These are phyloP conservation scores for Trogon surrucura DNA, from an alignment of 2,113 vertebrate genomes.

Conservation along the genomic window DNA sequence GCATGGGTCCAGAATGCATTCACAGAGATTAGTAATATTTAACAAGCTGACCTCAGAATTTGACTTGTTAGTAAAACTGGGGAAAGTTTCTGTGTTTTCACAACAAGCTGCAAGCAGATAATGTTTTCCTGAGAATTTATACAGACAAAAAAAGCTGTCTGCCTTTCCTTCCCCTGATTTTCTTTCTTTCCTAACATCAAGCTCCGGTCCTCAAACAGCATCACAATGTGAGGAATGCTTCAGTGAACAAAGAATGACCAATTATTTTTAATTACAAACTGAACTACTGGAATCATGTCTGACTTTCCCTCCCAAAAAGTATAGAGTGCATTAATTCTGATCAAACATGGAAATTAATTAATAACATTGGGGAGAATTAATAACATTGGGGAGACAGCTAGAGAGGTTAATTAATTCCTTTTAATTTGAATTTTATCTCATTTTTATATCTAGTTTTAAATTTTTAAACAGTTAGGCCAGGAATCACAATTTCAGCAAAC, in stretches of 20 bases:
- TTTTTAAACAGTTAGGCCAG: background rate
- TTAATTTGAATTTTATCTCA: background rate
- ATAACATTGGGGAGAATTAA: background rate
- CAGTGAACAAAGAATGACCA: background rate
- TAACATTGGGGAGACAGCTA: fast-evolving
- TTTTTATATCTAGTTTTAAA: background rate
- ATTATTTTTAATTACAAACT: background rate
- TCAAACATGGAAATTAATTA: background rate
- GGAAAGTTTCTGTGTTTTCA: background rate
- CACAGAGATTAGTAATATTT: background rate
- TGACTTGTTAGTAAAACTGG: background rate
- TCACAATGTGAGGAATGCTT: background rate
- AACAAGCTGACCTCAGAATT: background rate
- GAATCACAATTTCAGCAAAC: background rate
- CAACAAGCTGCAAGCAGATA: background rate
- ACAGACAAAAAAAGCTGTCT: background rate
- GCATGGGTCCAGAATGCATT: background rate
- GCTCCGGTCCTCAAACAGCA: background rate
- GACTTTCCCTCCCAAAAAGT: background rate
- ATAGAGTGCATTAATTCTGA: background rate
- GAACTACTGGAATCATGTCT: background rate
- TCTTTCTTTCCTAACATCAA: background rate
- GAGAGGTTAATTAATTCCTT: background rate
- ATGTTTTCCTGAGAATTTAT: background rate
- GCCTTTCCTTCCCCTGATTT: background rate